A percentile compares a stretch with the other conserved stretches of the same genome.
Conservation (phyloP, 2,113 vertebrate genomes). For the Odontophorus gujanensis region DNA sequence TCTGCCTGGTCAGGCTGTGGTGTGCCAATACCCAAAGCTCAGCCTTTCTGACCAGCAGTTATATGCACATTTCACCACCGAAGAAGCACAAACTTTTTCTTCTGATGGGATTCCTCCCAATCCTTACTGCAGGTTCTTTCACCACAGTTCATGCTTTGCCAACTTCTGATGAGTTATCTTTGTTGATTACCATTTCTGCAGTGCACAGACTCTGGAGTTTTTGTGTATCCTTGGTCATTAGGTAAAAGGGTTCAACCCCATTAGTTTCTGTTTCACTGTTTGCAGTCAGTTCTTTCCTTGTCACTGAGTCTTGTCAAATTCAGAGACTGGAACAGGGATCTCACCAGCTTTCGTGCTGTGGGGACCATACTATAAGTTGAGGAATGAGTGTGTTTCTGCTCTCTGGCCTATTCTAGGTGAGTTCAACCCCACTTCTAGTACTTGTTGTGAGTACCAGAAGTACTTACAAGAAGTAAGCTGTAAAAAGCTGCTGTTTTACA, state of each 20-base stretch:
- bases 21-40: background rate
- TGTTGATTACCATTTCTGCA: background rate
- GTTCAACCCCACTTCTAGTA: background rate
- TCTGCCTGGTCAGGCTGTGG: background rate
- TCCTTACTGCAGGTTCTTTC: background rate
- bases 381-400: background rate
- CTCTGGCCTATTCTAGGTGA: background rate
- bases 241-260: background rate
- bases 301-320: background rate
- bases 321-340: background rate
- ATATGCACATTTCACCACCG: background rate
- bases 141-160: background rate
- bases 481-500: background rate
- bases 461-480: background rate
- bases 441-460: background rate
- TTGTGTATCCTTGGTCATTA: fast-evolving
- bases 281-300: background rate
- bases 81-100: background rate
- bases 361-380: background rate
- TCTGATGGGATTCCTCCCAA: background rate
- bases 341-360: background rate
- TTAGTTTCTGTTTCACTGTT: background rate
- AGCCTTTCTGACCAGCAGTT: background rate
- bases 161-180: background rate
- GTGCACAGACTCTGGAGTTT: background rate